Evolutionary conservation across 2,888 invertebrate genomes (phyloP), one percentile per base, ranked within the genome.

Genomic region (Meteorus colon): DNA sequence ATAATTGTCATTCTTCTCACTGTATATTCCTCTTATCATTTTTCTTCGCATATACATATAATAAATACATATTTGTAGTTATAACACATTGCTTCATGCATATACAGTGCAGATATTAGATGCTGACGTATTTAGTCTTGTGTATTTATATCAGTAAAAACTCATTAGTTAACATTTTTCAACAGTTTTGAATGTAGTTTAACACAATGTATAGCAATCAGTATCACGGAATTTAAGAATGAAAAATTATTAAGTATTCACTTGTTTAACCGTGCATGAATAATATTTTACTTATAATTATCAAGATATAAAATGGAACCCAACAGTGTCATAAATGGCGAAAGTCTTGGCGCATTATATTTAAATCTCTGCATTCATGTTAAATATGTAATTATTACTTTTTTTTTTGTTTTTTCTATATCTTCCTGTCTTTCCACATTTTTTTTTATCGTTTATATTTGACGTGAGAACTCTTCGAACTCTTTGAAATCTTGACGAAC

Each of bases 401-500:
- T 27, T 29, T 14, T 62, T 62, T 14, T 60, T 60, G n/a, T 29
- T 29, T 8, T 55, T n/a, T 55, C 8, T 60, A 24, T 27, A n/a
- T 34, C 19, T 37, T 29, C 29, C 24, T 62, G 59, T 67, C 41
- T 60, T n/a, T 65, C 45, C 34, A 27, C 10, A 29, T 48, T 65
- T 48, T 65, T 41, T 65, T 65, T 41, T 10, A n/a, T 65, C 37
- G 41, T 68, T 59, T 63, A 66, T 45, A 41, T 63, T 67, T 19
- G 19, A 69, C 27, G 48, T 55, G 67, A 70, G 75, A 67, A 74
- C 66, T 68, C 71, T 34, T 14, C n/a, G n/a, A 48, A 48, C 6
- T 16, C 4, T 4, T 4, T 55, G 6, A n/a, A 74, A 75, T 63
- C 72, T 19, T 55, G 73, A 67, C 59, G 65, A 81, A 78, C 74